These are phyloP conservation scores for Rhagologus leucostigma DNA, from an alignment of 2,113 vertebrate species.

Conservation along the genomic window DNA sequence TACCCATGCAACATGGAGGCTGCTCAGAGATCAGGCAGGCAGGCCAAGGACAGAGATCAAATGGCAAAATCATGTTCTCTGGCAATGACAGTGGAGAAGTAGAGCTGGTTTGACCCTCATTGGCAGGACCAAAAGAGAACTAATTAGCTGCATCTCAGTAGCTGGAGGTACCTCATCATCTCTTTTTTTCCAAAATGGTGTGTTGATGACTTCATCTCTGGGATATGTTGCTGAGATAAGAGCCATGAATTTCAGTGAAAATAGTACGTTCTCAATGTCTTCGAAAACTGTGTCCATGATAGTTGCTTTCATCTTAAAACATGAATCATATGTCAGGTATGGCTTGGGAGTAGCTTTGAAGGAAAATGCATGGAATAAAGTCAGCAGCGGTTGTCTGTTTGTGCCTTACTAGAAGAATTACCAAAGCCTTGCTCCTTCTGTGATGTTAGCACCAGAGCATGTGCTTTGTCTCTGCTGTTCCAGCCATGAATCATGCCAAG, in stretches of 20 bases:
- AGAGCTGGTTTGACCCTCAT: not conserved
- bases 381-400: not conserved
- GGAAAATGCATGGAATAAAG: not conserved
- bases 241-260: not conserved
- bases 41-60: not conserved
- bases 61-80: not conserved
- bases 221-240: not conserved
- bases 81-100: not conserved
- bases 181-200: not conserved
- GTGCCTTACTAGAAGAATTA: not conserved
- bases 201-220: not conserved
- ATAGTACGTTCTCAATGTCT: not conserved
- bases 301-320: not conserved
- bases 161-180: not conserved
- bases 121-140: not conserved
- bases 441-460: not conserved
- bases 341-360: not conserved
- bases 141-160: not conserved
- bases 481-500: not conserved
- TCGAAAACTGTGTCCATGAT: not conserved
- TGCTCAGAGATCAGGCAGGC: not conserved
- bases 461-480: not conserved
- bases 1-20: fast-evolving
- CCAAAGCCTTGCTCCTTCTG: not conserved
- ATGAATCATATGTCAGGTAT: not conserved